Percentiles rank a stretch among this genome's conserved stretches.
These are phyloP conservation scores for Mesochorus sp. DNA, from an alignment of 2,888 invertebrate species.

Conservation along the genomic window DNA sequence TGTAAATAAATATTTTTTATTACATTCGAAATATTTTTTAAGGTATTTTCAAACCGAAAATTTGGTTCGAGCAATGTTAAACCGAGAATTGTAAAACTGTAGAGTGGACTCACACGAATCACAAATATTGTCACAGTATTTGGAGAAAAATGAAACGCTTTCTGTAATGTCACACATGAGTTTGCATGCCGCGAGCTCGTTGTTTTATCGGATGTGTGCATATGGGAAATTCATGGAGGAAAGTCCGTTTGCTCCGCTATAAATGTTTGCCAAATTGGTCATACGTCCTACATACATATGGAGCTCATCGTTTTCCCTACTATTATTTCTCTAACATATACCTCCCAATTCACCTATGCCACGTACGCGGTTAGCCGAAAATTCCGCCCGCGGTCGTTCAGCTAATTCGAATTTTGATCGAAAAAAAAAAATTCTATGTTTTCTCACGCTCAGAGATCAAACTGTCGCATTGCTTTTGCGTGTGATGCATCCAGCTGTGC, in stretches of 20 bases:
- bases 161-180: slow-evolving; percentile 15
- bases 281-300: not conserved
- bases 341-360: slow-evolving; percentile 15
- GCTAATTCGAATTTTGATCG: slow-evolving; percentile 28
- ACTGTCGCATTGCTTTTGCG: slow-evolving; percentile 45
- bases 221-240: slow-evolving; percentile 50
- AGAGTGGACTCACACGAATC: not conserved
- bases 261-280: slow-evolving; percentile 56
- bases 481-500: slow-evolving; percentile 2
- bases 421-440: slow-evolving; percentile 9
- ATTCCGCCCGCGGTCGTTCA: not conserved
- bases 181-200: slow-evolving; percentile 3
- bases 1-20: too few relatives aligned
- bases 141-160: slow-evolving; percentile 12
- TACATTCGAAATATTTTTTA: too few relatives aligned
- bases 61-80: not conserved
- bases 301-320: not conserved
- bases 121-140: slow-evolving; percentile 28
- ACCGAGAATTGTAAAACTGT: not conserved
- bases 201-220: slow-evolving; percentile 24
- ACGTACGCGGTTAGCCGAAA: slow-evolving; percentile 3
- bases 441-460: slow-evolving; percentile 11
- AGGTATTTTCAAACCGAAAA: not conserved
- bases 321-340: slow-evolving; percentile 44
- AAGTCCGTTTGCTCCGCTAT: slow-evolving; percentile 29